Evolutionary conservation across 37 sponge, comb jelly and placozoan species (phyloP).

Genomic region (Mnemiopsis leidyi): DNA sequence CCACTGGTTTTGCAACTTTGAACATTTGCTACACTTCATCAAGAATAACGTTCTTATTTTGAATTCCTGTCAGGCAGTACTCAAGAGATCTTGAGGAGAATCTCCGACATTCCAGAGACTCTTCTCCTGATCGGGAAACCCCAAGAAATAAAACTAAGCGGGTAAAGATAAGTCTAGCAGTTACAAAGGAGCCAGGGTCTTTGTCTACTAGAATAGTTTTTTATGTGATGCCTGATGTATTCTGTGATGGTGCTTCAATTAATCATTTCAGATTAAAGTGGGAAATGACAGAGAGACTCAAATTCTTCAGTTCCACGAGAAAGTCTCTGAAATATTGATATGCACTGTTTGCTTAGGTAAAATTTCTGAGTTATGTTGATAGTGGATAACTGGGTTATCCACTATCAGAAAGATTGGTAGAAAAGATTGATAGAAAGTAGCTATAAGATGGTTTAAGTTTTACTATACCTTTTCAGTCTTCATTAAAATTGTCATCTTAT

Average conservation of each 20-base stretch:
- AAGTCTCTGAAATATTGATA: conserved; percentile 26
- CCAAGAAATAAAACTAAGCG: conserved; percentile 39
- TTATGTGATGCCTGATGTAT: not conserved
- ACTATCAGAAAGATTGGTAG: too few relatives aligned
- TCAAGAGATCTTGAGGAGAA: conserved; percentile 55
- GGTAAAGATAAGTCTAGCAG: not conserved
- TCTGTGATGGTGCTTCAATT: not conserved
- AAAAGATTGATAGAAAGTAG: too few relatives aligned
- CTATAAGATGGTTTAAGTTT: too few relatives aligned
- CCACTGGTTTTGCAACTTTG: too few relatives aligned
- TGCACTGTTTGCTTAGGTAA: conserved; percentile 51
- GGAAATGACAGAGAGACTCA: conserved; percentile 33
- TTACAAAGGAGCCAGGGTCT: not conserved
- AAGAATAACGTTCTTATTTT: too few relatives aligned
- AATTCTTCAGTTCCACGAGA: conserved; percentile 53
- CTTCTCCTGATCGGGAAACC: conserved; percentile 28
- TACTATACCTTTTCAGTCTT: too few relatives aligned
- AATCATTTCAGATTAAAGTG: conserved; percentile 8
- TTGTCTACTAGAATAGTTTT: too few relatives aligned
- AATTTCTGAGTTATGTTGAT: not conserved
- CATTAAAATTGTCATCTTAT: too few relatives aligned
- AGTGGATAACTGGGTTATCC: not conserved
- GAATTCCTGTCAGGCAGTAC: conserved; percentile 50
- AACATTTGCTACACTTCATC: too few relatives aligned
- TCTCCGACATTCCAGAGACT: conserved; percentile 24